A percentile compares a stretch with the other conserved stretches of the same genome.
These are phyloP conservation scores for Acanthopagrus latus DNA, from an alignment of 2,797 vertebrate species.

Conservation along the genomic window DNA sequence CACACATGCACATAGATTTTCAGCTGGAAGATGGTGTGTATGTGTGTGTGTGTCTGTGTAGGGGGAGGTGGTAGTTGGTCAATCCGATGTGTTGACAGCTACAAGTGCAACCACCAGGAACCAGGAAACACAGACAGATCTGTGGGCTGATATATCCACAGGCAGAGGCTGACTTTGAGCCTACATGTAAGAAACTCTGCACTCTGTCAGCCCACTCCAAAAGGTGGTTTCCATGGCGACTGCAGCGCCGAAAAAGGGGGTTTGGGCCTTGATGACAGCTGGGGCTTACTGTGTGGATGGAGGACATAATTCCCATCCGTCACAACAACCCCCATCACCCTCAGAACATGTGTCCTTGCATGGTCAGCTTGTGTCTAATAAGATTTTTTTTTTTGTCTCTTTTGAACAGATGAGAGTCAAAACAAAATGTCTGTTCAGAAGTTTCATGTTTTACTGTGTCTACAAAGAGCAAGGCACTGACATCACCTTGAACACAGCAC, in stretches of 20 bases:
- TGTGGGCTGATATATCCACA: slow-evolving; percentile 53
- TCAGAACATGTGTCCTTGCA: slow-evolving; percentile 1
- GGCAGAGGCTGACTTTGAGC: slow-evolving; percentile 38
- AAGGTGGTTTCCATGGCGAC: slow-evolving; percentile 62
- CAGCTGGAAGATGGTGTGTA: neutral
- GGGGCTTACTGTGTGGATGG: slow-evolving; percentile 34
- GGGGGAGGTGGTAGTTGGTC: slow-evolving; percentile 13
- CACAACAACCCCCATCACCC: slow-evolving; percentile 28
- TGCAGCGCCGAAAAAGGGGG: neutral
- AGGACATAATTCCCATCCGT: slow-evolving; percentile 29
- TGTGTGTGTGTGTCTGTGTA: neutral
- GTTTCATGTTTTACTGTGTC: slow-evolving; percentile 1
- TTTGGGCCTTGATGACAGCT: slow-evolving; percentile 49
- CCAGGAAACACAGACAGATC: slow-evolving; percentile 58
- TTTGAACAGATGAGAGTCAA: slow-evolving; percentile 1
- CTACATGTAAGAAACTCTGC: slow-evolving; percentile 31
- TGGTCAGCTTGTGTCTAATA: neutral
- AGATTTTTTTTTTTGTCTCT: neutral
- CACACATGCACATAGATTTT: slow-evolving; percentile 24
- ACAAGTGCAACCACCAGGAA: slow-evolving; percentile 59
- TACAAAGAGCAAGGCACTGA: slow-evolving; percentile 6
- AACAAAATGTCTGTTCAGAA: neutral
- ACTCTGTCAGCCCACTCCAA: slow-evolving; percentile 29
- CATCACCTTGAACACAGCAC: slow-evolving; percentile 21
- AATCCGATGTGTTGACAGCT: slow-evolving; percentile 62